Evolutionary conservation across 2,888 invertebrate species (phyloP).

Genomic region (Micoletzkya japonica): DNA sequence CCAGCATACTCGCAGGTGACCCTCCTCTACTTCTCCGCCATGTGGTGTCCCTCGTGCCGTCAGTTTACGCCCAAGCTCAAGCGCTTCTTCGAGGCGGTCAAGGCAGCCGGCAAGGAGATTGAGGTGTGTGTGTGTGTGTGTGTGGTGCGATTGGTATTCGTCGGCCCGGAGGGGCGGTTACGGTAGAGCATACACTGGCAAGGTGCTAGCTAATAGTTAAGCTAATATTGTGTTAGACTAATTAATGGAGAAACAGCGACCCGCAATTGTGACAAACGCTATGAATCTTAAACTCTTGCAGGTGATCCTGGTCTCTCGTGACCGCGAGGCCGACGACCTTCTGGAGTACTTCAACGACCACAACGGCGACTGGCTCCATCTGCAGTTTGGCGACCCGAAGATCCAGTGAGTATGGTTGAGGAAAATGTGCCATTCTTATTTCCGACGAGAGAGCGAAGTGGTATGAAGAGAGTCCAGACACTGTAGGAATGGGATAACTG

Average conservation of each 20-base stretch:
- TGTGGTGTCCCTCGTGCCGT: slow-evolving; percentile 46
- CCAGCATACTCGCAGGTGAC: slow-evolving; percentile 24
- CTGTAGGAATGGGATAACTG: too few species aligned
- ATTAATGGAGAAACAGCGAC: too few species aligned
- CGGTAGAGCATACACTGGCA: too few species aligned
- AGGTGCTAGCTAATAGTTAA: too few species aligned
- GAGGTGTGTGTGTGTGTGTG: background rate
- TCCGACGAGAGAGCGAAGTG: too few species aligned
- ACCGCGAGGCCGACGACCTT: slow-evolving; percentile 54
- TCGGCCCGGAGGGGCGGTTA: too few species aligned
- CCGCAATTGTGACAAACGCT: too few species aligned
- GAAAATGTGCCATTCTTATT: too few species aligned
- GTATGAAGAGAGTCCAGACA: too few species aligned
- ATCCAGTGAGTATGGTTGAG: slow-evolving; percentile 47
- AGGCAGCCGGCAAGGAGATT: slow-evolving; percentile 12
- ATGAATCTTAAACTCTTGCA: too few species aligned
- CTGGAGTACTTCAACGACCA: slow-evolving; percentile 57
- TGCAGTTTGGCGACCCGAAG: slow-evolving; percentile 54
- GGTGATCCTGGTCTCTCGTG: slow-evolving; percentile 25
- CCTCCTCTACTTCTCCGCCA: slow-evolving; percentile 30
- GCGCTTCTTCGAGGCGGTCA: slow-evolving; percentile 14
- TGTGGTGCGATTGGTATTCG: background rate
- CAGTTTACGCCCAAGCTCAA: slow-evolving; percentile 52
- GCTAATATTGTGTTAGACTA: too few species aligned
- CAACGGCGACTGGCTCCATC: slow-evolving; percentile 52